Evolutionary conservation across 2,888 invertebrate species (phyloP), one percentile per base, ranked within the genome.

Genomic region (Diarsia brunnea): DNA sequence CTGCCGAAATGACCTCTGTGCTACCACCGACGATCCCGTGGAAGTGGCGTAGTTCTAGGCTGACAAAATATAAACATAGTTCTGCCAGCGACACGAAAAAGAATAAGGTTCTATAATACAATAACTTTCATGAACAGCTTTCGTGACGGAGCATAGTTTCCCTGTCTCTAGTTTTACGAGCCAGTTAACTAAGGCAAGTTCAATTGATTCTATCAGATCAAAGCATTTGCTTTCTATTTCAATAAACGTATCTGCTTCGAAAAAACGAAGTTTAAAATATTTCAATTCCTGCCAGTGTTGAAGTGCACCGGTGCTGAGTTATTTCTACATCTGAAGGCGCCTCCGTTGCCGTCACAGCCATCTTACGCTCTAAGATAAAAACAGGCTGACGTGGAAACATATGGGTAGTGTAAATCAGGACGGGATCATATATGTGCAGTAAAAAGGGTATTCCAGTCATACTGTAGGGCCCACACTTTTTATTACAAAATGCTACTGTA

Each of bases 241-340:
- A 19, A 10, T 53, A 43, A 19, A 24, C 5, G 4, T 19, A 14
- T 1, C 38, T 0, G 8, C 2, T 53, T 12, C 12, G 12, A 47
- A 11, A 14, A 70, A 8, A 21, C 16, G 8, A 19, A 31, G 38
- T 24, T 3, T 16, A 43, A 31, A 19, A 24, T 27, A 11, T n/a
- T 45, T 63, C 12, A 5, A 27, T 55, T 43, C 24, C 43, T 31
- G 1, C 16, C 64, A 69, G 43, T 21, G 27, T 16, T 38, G 51
- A 43, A 16, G 4, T 19, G 55, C n/a, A n/a, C 27, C 10, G n/a
- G 16, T 72, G 27, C 16, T 21, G 19, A 1, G 49, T 55, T 72
- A 14, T 51, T 60, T 68, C 72, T 64, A 45, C 45, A 58, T 64
- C 31, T 55, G 51, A 68, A 78, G 53, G n/a, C n/a, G 49, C 45